A percentile compares a stretch with the other conserved stretches of the same genome.
phyloP scores from a whole-genome alignment of 2,797 vertebrate genomes.

The Coluber constrictor region DNA sequence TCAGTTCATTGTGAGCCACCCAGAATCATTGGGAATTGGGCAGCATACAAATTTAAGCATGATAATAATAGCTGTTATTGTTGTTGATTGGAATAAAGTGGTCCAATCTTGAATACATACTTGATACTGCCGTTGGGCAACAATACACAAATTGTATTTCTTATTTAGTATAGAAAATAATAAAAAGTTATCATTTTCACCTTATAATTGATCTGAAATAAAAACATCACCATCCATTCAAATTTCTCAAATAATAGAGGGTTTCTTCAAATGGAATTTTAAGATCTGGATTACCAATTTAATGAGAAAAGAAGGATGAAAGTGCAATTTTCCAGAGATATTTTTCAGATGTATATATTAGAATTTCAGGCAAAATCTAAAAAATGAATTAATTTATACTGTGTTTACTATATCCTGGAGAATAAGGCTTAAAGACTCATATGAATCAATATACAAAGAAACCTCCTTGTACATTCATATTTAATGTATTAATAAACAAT shows the following conservation, averaged over 20 bases:
- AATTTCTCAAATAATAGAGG: neutral
- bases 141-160: neutral
- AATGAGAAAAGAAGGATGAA: neutral
- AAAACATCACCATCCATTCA: neutral
- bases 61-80: neutral
- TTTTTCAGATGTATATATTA: neutral
- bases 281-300: neutral
- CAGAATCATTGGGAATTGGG: neutral
- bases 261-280: neutral
- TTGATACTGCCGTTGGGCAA: neutral
- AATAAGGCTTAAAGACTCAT: neutral
- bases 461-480: neutral
- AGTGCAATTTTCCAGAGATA: neutral
- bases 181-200: neutral
- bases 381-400: neutral
- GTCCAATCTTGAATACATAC: neutral
- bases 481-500: neutral
- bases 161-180: neutral
- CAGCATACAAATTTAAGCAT: neutral
- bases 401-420: neutral
- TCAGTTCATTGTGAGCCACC: neutral
- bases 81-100: neutral
- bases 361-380: neutral
- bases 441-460: neutral
- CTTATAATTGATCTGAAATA: neutral